A percentile compares a stretch with the other conserved stretches of the same genome.
phyloP scores from a whole-genome alignment of 2,888 invertebrate genomes.

The Notodonta ziczac region DNA sequence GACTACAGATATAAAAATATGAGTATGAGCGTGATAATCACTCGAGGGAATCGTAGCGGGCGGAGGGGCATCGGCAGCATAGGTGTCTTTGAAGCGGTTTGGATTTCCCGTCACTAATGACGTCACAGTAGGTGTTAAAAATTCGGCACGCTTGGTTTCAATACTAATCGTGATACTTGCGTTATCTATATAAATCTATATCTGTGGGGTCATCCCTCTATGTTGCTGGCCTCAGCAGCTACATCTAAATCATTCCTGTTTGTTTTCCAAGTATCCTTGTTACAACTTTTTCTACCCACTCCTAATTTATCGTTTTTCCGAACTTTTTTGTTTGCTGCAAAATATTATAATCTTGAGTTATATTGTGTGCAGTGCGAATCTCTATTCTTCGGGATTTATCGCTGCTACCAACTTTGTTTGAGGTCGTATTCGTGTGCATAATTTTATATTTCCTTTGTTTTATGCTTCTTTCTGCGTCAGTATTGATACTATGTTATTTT shows the following conservation, averaged over 20 bases:
- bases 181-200: too few relatives aligned
- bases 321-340: constrained; percentile 19
- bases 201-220: constrained; percentile 1
- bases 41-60: too few relatives aligned
- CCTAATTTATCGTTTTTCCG: constrained; percentile 25
- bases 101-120: too few relatives aligned
- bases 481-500: too few relatives aligned
- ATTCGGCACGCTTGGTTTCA: too few relatives aligned
- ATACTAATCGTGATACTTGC: too few relatives aligned
- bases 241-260: constrained; percentile 36
- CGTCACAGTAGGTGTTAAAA: too few relatives aligned
- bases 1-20: too few relatives aligned
- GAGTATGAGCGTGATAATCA: too few relatives aligned
- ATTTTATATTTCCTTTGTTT: not conserved
- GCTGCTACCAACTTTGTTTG: not conserved
- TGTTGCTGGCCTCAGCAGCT: constrained; percentile 13
- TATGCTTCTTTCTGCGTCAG: not conserved
- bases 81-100: too few relatives aligned
- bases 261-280: constrained; percentile 26
- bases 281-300: constrained; percentile 21
- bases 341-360: constrained; percentile 16
- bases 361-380: constrained; percentile 10
- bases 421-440: not conserved
- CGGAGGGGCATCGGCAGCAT: too few relatives aligned
- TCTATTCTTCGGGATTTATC: not conserved